These are phyloP conservation scores for Calameuta pallipes DNA, from an alignment of 2,888 invertebrate genomes.

Conservation along the genomic window DNA sequence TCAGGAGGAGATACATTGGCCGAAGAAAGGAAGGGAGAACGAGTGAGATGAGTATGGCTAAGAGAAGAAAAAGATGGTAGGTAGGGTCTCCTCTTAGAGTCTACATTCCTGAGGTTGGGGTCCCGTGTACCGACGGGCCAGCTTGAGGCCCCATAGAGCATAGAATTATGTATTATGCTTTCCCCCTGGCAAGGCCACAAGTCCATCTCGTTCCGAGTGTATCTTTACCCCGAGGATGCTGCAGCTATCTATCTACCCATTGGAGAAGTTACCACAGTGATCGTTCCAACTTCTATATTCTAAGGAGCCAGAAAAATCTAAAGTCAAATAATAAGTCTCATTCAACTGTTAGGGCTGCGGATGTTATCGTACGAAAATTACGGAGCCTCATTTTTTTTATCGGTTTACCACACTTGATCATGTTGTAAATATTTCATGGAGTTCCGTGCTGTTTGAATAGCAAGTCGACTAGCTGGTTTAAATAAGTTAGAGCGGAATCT, in stretches of 20 bases:
- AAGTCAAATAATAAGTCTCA: not conserved
- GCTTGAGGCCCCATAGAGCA: conserved; percentile 15
- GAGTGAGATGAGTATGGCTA: conserved; percentile 18
- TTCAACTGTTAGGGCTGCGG: not conserved
- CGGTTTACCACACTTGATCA: not conserved
- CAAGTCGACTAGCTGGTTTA: not conserved
- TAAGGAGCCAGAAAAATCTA: not conserved
- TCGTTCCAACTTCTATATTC: not conserved
- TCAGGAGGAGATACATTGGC: conserved; percentile 17
- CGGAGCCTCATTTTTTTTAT: not conserved
- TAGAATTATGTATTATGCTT: conserved; percentile 15
- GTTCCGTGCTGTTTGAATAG: not conserved
- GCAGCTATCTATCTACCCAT: not conserved
- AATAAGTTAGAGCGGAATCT: not conserved
- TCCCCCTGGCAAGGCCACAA: not conserved
- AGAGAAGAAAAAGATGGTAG: conserved; percentile 24
- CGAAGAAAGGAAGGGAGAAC: conserved; percentile 14
- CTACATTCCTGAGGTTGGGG: conserved; percentile 52
- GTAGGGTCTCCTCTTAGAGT: conserved; percentile 11
- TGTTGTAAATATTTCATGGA: not conserved
- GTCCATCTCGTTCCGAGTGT: not conserved
- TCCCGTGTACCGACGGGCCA: conserved; percentile 21
- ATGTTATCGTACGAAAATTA: not conserved
- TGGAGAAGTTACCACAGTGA: not conserved
- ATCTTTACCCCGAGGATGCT: not conserved